Conservation (phyloP, 2,888 invertebrate genomes). For the Cyclophora punctaria region DNA sequence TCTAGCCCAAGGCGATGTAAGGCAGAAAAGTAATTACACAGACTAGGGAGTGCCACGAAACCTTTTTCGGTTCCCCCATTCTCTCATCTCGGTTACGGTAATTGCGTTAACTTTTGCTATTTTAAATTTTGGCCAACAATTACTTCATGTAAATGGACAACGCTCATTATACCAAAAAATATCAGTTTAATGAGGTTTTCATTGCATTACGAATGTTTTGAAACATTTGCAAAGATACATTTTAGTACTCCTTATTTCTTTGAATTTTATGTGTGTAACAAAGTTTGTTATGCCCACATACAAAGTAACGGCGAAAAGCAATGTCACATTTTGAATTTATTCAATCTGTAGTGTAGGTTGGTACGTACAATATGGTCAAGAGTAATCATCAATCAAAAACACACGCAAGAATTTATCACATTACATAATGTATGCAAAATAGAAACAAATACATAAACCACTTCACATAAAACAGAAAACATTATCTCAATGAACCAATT, state of each 20-base stretch:
- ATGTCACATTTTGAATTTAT: neutral
- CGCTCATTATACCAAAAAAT: no score
- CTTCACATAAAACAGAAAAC: neutral
- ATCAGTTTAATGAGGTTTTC: no score
- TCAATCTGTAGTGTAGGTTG: neutral
- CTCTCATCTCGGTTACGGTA: constrained; percentile 17
- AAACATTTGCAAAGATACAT: no score
- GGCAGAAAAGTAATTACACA: constrained; percentile 14
- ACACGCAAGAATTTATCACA: no score
- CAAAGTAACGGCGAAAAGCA: neutral
- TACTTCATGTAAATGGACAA: constrained; percentile 6
- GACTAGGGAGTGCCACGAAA: constrained; percentile 2
- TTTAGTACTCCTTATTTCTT: no score
- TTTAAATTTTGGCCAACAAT: constrained; percentile 15
- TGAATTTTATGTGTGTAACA: no score
- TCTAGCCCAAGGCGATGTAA: constrained; percentile 5
- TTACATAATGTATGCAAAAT: no score
- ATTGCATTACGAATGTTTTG: no score
- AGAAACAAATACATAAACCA: neutral
- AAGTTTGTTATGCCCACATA: no score
- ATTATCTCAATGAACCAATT: neutral
- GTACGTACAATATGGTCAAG: neutral
- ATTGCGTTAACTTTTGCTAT: constrained; percentile 19
- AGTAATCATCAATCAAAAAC: neutral
- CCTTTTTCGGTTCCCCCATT: constrained; percentile 13